Evolutionary conservation across 1,140 invertebrate genomes (phyloP), one percentile per base, ranked within the genome.

Genomic region (Drosophila bocqueti): DNA sequence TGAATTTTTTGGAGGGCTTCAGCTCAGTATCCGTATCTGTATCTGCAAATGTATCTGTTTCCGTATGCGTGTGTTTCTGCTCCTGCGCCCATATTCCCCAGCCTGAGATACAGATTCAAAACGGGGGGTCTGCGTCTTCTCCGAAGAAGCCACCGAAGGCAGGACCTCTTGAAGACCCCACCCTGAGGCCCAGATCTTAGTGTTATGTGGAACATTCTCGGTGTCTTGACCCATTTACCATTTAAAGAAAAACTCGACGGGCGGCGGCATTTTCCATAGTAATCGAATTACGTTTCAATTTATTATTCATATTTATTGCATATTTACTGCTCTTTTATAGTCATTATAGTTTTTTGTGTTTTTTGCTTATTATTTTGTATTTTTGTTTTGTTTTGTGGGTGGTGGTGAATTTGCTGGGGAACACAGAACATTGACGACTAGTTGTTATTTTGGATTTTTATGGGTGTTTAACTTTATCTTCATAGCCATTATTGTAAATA

Each of bases 241-340:
- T 24, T 24, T 24, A n/a, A 57, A 38, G 26, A 79, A 60, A 59
- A 60, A 60, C 52, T 24, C 21, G 2, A 49, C n/a, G n/a, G 31
- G 38, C 46, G 15, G 15, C 47, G 24, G 11, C 47, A 24, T 69
- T 65, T 83, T 81, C 54, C 59, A 73, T 65, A 54, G 62, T 78
- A 85, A 71, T 87, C 69, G 81, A 79, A 83, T 69, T 79, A 61
- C 68, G 69, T 66, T 75, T 62, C 68, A 74, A 74, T 83, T 83
- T 77, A 83, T 83, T 78, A 55, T 42, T 81, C 42, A 67, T 76
- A 76, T 60, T 81, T 77, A 82, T 69, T 81, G 79, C 80, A 79
- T 67, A 79, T 76, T 67, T 77, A 74, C 31, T 73, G 62, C 67
- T 42, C 46, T 62, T 57, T 76, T 78, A 66, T 73, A 43, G 79